Conservation (phyloP, 1,140 invertebrate genomes). For the Sycophaga agraensis region DNA sequence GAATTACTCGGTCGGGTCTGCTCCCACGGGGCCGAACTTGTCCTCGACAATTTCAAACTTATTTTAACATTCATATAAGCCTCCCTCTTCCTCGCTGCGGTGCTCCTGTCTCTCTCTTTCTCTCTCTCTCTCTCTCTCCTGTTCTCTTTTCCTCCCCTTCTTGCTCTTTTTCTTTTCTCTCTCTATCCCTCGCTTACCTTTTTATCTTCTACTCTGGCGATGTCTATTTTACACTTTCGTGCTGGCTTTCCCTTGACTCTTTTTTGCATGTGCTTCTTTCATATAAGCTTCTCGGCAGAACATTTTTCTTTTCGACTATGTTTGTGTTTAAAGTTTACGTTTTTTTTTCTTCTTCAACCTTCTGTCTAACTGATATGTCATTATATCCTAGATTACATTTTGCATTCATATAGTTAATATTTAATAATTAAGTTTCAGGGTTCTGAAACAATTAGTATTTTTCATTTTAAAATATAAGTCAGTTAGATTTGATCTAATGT, state of each 20-base stretch:
- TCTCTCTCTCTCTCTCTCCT: conserved; percentile 1
- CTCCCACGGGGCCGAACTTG: conserved; percentile 55
- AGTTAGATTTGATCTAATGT: no score
- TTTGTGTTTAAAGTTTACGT: no score
- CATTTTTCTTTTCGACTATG: background rate
- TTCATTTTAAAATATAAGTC: no score
- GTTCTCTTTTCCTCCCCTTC: background rate
- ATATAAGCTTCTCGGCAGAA: background rate
- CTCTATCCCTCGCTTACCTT: conserved; percentile 2
- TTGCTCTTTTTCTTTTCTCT: background rate
- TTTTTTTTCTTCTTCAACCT: background rate
- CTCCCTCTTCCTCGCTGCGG: conserved; percentile 31
- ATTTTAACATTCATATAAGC: conserved; percentile 61
- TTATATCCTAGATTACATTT: no score
- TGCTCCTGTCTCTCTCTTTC: background rate
- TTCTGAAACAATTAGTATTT: no score
- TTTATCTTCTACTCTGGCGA: conserved; percentile 23
- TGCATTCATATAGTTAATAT: no score
- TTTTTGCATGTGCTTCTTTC: background rate
- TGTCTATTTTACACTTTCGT: conserved; percentile 30
- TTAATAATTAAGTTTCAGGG: no score
- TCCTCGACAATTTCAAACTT: conserved; percentile 61
- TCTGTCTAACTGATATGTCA: no score
- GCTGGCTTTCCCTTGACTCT: background rate
- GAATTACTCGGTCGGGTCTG: conserved; percentile 54